Percentiles rank a stretch among this genome's conserved stretches.
phyloP scores from a whole-genome alignment of 2,888 invertebrate genomes.

The Drosophila anomalata region DNA sequence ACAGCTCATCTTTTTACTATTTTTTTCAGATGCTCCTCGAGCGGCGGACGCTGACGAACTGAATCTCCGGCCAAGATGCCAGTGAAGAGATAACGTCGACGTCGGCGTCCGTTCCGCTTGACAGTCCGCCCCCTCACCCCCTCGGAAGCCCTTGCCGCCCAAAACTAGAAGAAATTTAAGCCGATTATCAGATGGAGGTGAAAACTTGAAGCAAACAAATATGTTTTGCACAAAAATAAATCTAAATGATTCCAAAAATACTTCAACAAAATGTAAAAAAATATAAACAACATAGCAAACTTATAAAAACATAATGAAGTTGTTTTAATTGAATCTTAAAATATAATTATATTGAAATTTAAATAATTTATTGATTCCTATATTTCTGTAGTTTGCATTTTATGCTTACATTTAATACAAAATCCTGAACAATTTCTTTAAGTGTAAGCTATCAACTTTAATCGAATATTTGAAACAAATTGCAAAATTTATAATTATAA shows the following conservation, averaged over 20 bases:
- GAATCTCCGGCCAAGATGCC: conserved; percentile 20
- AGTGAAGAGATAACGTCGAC: conserved; percentile 25
- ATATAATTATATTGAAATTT: too few species aligned
- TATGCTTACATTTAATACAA: too few species aligned
- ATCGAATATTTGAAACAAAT: not conserved
- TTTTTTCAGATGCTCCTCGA: conserved; percentile 31
- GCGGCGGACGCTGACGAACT: conserved; percentile 48
- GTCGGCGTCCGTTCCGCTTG: conserved; percentile 21
- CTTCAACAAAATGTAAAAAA: too few species aligned
- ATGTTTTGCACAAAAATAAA: not conserved
- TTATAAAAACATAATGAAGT: too few species aligned
- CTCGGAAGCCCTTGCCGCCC: not conserved
- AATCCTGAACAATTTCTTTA: not conserved
- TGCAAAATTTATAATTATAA: not conserved
- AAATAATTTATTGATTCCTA: too few species aligned
- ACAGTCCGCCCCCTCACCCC: conserved; percentile 5
- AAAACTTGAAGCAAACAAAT: not conserved
- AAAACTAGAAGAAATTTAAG: conserved; percentile 1
- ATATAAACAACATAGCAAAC: too few species aligned
- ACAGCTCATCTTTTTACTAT: conserved; percentile 71
- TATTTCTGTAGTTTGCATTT: too few species aligned
- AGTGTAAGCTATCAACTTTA: not conserved
- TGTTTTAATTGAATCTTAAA: too few species aligned
- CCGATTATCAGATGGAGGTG: conserved; percentile 1
- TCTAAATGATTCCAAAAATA: not conserved